Evolutionary conservation across 2,888 invertebrate species (phyloP).

Genomic region (Xiphydria camelus): DNA sequence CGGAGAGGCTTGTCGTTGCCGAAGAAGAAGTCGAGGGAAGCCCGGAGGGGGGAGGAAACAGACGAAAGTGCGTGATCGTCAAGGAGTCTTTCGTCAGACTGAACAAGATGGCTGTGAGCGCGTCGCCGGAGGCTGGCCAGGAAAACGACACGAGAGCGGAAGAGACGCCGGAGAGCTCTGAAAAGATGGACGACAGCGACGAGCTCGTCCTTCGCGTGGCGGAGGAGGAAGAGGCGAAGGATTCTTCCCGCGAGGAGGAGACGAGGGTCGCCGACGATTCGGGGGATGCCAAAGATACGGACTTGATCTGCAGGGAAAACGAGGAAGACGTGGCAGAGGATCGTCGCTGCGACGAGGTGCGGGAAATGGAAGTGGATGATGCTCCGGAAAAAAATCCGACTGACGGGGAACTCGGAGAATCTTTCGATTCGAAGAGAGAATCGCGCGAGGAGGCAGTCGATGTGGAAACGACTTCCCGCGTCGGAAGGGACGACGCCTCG

Average conservation of each 20-base stretch:
- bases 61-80: not conserved
- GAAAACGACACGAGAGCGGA: not conserved
- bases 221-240: not conserved
- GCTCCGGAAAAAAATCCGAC: constrained; percentile 2
- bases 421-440: too few species aligned
- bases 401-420: too few species aligned
- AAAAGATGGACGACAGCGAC: constrained; percentile 6
- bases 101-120: not conserved
- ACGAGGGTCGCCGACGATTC: too few species aligned
- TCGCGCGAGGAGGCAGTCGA: too few species aligned
- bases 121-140: too few species aligned
- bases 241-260: too few species aligned
- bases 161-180: not conserved
- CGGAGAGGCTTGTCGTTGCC: not conserved
- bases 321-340: too few species aligned
- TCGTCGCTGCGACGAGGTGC: not conserved
- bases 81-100: not conserved
- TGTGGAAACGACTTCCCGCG: too few species aligned
- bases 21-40: constrained; percentile 5
- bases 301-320: too few species aligned
- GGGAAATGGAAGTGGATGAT: constrained; percentile 3
- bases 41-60: not conserved
- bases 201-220: constrained; percentile 1
- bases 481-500: too few species aligned
- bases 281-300: too few species aligned